These are phyloP conservation scores for Vombatus ursinus DNA, from an alignment of 2,113 vertebrate species.

Conservation along the genomic window DNA sequence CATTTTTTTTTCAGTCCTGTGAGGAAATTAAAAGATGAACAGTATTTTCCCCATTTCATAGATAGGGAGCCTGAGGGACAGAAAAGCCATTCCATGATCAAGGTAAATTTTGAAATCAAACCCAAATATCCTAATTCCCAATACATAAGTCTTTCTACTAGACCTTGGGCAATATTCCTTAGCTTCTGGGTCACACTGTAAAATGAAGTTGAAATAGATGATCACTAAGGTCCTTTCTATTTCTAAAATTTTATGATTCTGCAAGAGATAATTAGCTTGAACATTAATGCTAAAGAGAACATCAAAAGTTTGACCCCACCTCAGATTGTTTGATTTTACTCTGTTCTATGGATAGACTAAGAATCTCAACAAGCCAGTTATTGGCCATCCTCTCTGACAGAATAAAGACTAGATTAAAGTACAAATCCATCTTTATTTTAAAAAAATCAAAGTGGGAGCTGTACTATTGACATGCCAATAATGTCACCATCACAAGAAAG, in stretches of 20 bases:
- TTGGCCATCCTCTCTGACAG: not conserved
- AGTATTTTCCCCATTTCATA: slow-evolving; percentile 14
- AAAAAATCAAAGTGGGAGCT: not conserved
- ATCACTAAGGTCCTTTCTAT: not conserved
- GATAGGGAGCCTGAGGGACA: not conserved
- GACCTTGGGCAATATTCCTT: not conserved
- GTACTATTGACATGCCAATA: not conserved
- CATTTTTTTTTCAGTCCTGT: not conserved
- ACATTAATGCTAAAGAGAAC: not conserved
- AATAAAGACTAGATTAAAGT: not conserved
- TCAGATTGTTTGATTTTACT: not conserved
- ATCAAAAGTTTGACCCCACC: not conserved
- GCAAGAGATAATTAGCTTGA: slow-evolving; percentile 23
- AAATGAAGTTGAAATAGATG: not conserved
- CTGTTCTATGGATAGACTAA: not conserved
- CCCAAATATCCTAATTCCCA: not conserved
- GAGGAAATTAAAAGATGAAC: not conserved
- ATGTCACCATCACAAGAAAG: not conserved
- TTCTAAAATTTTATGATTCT: slow-evolving; percentile 44
- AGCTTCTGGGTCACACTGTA: not conserved
- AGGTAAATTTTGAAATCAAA: slow-evolving; percentile 7
- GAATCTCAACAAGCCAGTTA: not conserved
- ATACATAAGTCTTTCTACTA: not conserved
- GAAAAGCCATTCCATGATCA: not conserved
- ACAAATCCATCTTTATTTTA: not conserved